A percentile compares a stretch with the other conserved stretches of the same genome.
phyloP scores from a whole-genome alignment of 1,140 invertebrate genomes.

The Cryptotermes secundus region DNA sequence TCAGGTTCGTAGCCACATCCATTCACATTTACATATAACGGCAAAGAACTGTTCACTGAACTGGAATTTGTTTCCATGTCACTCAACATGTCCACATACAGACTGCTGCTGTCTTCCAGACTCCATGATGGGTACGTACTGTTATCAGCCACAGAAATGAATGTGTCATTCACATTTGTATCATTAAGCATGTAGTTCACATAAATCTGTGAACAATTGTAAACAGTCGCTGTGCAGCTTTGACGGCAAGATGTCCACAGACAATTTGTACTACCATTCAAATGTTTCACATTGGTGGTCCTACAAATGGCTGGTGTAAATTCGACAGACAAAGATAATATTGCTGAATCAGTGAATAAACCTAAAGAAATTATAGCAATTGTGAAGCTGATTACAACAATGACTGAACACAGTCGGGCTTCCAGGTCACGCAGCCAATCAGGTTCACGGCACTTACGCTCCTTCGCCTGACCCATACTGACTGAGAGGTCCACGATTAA shows the following conservation, averaged over 20 bases:
- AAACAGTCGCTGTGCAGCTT: conserved; percentile 38
- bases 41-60: conserved; percentile 16
- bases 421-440: conserved; percentile 26
- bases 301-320: conserved; percentile 14
- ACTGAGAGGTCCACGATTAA: background rate
- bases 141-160: background rate
- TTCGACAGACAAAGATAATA: conserved; percentile 21
- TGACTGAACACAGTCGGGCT: conserved; percentile 21
- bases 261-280: conserved; percentile 21
- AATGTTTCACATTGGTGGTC: background rate
- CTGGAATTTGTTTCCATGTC: background rate
- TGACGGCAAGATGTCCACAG: conserved; percentile 29
- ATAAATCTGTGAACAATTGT: conserved; percentile 43
- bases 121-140: background rate
- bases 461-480: background rate
- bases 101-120: background rate
- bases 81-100: background rate
- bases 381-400: conserved; percentile 28
- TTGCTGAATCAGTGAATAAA: conserved; percentile 21
- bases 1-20: conserved; percentile 46
- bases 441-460: conserved; percentile 11
- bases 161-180: background rate
- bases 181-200: conserved; percentile 38
- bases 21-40: conserved; percentile 44
- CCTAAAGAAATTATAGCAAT: conserved; percentile 21